Base-by-base conservation (phyloP, 2,113 vertebrate genomes). In the Phyllopteryx taeniolatus region DNA sequence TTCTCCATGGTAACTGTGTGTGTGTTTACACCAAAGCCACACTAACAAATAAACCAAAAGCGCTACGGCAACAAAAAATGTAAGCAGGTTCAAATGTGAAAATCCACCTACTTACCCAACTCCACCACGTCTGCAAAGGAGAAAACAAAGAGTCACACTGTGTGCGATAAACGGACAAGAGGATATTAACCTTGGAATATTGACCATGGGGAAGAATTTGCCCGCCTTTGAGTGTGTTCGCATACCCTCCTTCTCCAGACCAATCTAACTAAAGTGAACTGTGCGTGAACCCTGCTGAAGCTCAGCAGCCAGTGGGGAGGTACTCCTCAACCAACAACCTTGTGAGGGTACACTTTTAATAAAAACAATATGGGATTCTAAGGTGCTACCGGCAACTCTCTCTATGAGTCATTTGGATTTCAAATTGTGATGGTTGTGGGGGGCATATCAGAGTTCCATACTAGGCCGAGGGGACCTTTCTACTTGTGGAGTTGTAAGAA, bases 181-280 rank as follows among this genome's bases (percentile, higher is more conserved):
- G 74, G 82, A 31, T 60, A 85, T 89, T 85, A 87, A 85, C 87
- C 83, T 87, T 83, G 81, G 79, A 78, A 84, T 87, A 85, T 80
- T 89, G 85, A 89, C 84, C 82, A 86, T 78, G 67, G 78, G 80
- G 83, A 87, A 79, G 84, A 85, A 88, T 86, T 74, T 83, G 81
- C 70, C 73, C 66, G 70, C 71, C 81, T 88, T 82, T 84, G 82
- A 83, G 77, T 67, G 74, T 67, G 64, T 66, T 71, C 74, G 53
- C 57, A 54, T 62, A 70, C 57, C 68, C 65, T 70, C 70, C 80
- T 81, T 79, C 82, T 82, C 83, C 81, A 35, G 59, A 85, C 83
- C 79, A 78, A 73, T 88, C 83, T 80, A 87, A 82, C 83, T 86
- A 82, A 79, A 33, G 70, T 85, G 85, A 86, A 84, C 87, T 83